phyloP scores from a whole-genome alignment of 1,140 invertebrate species.

The Drosophila rufa region DNA sequence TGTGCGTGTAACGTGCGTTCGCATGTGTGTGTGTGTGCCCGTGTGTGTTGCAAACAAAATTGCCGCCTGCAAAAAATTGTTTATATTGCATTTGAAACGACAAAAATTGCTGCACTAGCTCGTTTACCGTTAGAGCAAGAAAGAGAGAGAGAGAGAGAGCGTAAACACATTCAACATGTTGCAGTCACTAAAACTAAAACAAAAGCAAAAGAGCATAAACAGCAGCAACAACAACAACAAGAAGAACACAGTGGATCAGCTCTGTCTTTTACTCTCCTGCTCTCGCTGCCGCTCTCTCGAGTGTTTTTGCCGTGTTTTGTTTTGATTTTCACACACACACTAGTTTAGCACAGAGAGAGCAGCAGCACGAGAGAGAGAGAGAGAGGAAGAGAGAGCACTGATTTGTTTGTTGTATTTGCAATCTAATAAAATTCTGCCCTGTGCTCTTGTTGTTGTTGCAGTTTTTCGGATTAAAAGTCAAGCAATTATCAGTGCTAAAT shows the following conservation, averaged over 20 bases:
- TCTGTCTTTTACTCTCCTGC: neutral
- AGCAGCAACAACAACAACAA: conserved; percentile 15
- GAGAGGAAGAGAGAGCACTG: conserved; percentile 2
- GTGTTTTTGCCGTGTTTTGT: conserved; percentile 49
- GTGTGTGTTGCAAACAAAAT: conserved; percentile 9
- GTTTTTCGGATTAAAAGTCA: conserved; percentile 41
- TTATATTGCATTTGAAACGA: conserved; percentile 20
- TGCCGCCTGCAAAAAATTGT: conserved; percentile 15
- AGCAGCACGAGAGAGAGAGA: neutral
- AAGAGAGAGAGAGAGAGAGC: neutral
- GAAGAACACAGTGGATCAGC: conserved; percentile 15
- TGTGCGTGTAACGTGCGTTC: conserved; percentile 13
- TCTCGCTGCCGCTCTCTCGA: conserved; percentile 5
- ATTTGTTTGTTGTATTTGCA: conserved; percentile 41
- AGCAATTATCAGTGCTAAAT: conserved; percentile 40
- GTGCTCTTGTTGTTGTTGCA: conserved; percentile 38
- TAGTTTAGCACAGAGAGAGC: neutral
- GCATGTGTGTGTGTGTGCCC: neutral
- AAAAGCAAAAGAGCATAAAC: conserved; percentile 39
- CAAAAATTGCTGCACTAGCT: conserved; percentile 22
- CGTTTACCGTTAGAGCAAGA: conserved; percentile 39
- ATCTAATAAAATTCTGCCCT: conserved; percentile 41
- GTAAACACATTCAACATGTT: conserved; percentile 57
- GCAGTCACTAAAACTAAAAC: conserved; percentile 49
- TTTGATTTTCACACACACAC: conserved; percentile 41